Conservation (phyloP, 2,797 vertebrate genomes). For the Phylloscopus collybita region DNA sequence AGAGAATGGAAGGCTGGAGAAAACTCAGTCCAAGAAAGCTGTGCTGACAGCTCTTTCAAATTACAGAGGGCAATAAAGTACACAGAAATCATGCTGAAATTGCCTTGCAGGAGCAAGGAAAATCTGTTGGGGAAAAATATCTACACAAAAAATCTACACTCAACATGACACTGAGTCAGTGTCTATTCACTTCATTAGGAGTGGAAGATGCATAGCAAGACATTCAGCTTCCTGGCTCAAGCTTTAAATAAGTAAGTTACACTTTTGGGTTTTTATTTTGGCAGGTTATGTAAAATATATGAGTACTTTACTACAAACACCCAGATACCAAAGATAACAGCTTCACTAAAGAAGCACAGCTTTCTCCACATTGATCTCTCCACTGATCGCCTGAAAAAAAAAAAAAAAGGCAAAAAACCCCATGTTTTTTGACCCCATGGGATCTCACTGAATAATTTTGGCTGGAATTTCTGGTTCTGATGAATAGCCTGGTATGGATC, state of each 20-base stretch:
- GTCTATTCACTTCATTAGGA: background rate
- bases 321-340: background rate
- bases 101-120: background rate
- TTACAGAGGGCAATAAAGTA: background rate
- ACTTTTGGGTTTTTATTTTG: background rate
- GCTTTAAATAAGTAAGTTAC: background rate
- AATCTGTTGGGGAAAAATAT: background rate
- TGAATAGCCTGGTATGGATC: background rate
- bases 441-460: background rate
- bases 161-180: background rate
- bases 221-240: background rate
- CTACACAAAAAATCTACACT: background rate
- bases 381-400: background rate
- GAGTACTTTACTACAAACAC: background rate
- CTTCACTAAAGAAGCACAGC: background rate
- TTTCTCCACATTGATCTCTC: background rate
- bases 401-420: background rate
- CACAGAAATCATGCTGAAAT: background rate
- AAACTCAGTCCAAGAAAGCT: background rate
- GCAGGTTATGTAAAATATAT: background rate
- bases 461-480: background rate
- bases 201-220: background rate
- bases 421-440: rapidly evolving
- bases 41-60: background rate
- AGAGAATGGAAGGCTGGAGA: background rate